Percentiles rank a stretch among this genome's conserved stretches.
phyloP scores from a whole-genome alignment of 2,797 vertebrate genomes.

The Myoxocephalus aenaeus region DNA sequence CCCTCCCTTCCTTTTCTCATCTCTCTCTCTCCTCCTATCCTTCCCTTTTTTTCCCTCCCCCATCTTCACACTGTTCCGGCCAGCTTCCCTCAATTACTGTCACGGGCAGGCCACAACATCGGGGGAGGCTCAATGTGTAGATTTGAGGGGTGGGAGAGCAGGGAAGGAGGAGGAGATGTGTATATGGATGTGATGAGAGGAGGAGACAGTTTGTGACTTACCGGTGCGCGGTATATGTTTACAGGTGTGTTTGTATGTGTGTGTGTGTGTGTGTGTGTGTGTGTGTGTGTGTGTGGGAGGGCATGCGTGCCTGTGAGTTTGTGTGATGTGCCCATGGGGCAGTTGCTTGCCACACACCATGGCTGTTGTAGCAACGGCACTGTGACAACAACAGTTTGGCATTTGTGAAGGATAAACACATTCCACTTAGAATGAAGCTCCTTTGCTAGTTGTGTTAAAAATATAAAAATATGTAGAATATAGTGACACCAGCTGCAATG shows the following conservation, averaged over 20 bases:
- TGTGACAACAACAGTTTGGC: conserved; percentile 65
- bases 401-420: conserved; percentile 72
- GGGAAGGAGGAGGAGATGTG: conserved; percentile 54
- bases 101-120: conserved; percentile 78
- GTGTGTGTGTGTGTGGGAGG: conserved; percentile 64
- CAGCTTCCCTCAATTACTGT: conserved; percentile 87
- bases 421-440: conserved; percentile 61
- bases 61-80: conserved; percentile 79
- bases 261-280: conserved; percentile 46
- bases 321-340: conserved; percentile 65
- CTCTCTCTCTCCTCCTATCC: conserved; percentile 59
- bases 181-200: conserved; percentile 70
- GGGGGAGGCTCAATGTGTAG: conserved; percentile 55
- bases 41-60: conserved; percentile 47
- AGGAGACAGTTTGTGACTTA: conserved; percentile 72
- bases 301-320: conserved; percentile 48
- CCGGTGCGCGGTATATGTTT: conserved; percentile 67
- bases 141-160: conserved; percentile 30
- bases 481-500: conserved; percentile 36
- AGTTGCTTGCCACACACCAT: conserved; percentile 57
- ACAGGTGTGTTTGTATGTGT: conserved; percentile 70
- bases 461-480: conserved; percentile 25
- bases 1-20: conserved; percentile 68
- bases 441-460: conserved; percentile 31
- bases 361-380: conserved; percentile 56